phyloP scores from a whole-genome alignment of 2,888 invertebrate species.

The Adineta ricciae region DNA sequence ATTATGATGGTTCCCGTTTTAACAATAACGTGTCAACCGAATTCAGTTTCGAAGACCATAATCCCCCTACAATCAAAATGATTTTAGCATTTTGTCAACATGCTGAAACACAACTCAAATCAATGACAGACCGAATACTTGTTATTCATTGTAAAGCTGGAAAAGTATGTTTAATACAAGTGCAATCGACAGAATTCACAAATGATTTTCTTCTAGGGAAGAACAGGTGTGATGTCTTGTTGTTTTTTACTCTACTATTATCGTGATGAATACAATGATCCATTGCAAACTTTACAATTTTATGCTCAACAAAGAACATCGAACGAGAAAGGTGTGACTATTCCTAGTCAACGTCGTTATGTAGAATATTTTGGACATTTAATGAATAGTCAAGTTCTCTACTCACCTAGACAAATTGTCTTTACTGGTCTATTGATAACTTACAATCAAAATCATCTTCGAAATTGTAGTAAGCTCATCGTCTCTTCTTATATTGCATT shows the following conservation, averaged over 20 bases:
- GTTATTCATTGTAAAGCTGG: slow-evolving; percentile 34
- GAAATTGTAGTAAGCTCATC: neutral
- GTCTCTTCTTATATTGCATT: no score
- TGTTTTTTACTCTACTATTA: slow-evolving; percentile 29
- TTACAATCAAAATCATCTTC: neutral
- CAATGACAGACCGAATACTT: neutral
- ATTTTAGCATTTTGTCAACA: slow-evolving; percentile 20
- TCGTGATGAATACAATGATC: slow-evolving; percentile 1
- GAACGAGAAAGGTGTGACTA: slow-evolving; percentile 32
- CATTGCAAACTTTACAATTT: slow-evolving; percentile 22
- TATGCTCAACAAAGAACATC: slow-evolving; percentile 27
- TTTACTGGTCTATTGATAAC: slow-evolving; percentile 12
- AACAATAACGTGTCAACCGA: slow-evolving; percentile 21
- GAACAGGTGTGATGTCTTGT: slow-evolving; percentile 33
- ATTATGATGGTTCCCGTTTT: slow-evolving; percentile 28
- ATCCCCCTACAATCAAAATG: slow-evolving; percentile 25
- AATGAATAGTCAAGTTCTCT: neutral
- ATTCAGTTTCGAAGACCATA: slow-evolving; percentile 29
- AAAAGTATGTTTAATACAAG: neutral
- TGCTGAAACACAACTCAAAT: slow-evolving; percentile 24
- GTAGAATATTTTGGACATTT: slow-evolving; percentile 25
- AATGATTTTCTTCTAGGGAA: slow-evolving; percentile 5
- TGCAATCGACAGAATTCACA: neutral
- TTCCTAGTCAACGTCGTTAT: slow-evolving; percentile 31
- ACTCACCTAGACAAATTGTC: neutral